These are phyloP conservation scores for Campopleginae sp. DNA, from an alignment of 2,888 invertebrate genomes.

Conservation along the genomic window DNA sequence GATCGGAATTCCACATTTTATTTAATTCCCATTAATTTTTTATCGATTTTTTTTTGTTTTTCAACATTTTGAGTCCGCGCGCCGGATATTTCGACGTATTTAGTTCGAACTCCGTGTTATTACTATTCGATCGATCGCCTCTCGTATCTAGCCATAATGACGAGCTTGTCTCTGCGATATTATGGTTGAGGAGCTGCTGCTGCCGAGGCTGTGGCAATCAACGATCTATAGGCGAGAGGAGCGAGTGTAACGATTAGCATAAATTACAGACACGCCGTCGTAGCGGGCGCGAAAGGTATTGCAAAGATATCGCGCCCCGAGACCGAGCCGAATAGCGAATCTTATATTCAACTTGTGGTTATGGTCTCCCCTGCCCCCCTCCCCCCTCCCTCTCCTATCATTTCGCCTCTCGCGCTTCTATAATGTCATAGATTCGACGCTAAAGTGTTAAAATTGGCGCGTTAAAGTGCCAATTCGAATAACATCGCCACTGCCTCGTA, in stretches of 20 bases:
- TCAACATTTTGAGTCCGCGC: slow-evolving; percentile 16
- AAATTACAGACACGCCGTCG: slow-evolving; percentile 76
- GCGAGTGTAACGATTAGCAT: slow-evolving; percentile 78
- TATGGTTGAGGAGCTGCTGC: not conserved
- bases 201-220: slow-evolving; percentile 54
- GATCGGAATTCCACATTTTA: not conserved
- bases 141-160: slow-evolving; percentile 74
- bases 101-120: slow-evolving; percentile 66
- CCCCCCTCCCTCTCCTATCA: not conserved
- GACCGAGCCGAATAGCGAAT: slow-evolving; percentile 37
- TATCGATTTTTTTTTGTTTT: not conserved
- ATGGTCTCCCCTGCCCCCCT: slow-evolving; percentile 67
- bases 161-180: slow-evolving; percentile 63
- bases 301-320: slow-evolving; percentile 32
- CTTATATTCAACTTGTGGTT: slow-evolving; percentile 67
- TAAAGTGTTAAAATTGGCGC: slow-evolving; percentile 79
- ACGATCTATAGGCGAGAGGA: slow-evolving; percentile 67
- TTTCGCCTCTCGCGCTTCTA: slow-evolving; percentile 58
- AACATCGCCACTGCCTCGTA: slow-evolving; percentile 49
- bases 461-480: slow-evolving; percentile 70
- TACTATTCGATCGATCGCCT: slow-evolving; percentile 67
- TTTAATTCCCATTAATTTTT: not conserved
- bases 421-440: slow-evolving; percentile 78
- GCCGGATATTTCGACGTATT: slow-evolving; percentile 25
- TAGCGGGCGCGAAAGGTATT: slow-evolving; percentile 54